Conservation (phyloP, 30 jellyfish, hydroid and myxozoan species). For the Rhopilema esculentum region DNA sequence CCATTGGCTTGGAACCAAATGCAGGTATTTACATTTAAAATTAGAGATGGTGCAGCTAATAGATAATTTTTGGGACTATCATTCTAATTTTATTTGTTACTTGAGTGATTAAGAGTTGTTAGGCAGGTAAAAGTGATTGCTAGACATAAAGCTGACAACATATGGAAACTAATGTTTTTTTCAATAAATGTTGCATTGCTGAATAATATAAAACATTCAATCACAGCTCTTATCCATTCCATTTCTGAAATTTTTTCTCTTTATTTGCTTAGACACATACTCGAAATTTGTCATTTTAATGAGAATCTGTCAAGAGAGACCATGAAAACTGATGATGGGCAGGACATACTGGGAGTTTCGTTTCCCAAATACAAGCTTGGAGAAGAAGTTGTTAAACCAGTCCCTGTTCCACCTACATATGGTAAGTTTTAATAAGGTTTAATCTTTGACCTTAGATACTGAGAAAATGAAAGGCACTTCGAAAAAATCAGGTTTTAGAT, state of each 20-base stretch:
- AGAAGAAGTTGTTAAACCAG: slow-evolving; percentile 19
- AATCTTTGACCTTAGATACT: neutral
- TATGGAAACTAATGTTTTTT: neutral
- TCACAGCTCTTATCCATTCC: neutral
- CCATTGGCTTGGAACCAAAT: slow-evolving; percentile 30
- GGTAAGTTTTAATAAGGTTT: neutral
- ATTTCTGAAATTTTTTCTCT: neutral
- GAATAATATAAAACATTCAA: neutral
- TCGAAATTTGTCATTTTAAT: slow-evolving; percentile 48
- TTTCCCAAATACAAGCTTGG: slow-evolving; percentile 46
- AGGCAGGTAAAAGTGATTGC: neutral
- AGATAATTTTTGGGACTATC: neutral
- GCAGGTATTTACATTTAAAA: slow-evolving; percentile 13
- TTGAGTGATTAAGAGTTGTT: neutral
- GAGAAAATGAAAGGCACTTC: neutral
- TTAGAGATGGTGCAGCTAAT: slow-evolving; percentile 1
- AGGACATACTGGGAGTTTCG: slow-evolving; percentile 9
- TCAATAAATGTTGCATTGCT: neutral
- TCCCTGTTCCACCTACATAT: slow-evolving; percentile 31
- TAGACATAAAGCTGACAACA: neutral
- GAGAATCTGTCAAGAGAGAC: slow-evolving; percentile 24
- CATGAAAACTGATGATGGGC: neutral
- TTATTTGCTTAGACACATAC: slow-evolving; percentile 13
- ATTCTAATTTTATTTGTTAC: neutral
- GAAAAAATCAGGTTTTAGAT: no score